phyloP scores from a whole-genome alignment of 2,888 invertebrate genomes.

The Hipparchia semele region DNA sequence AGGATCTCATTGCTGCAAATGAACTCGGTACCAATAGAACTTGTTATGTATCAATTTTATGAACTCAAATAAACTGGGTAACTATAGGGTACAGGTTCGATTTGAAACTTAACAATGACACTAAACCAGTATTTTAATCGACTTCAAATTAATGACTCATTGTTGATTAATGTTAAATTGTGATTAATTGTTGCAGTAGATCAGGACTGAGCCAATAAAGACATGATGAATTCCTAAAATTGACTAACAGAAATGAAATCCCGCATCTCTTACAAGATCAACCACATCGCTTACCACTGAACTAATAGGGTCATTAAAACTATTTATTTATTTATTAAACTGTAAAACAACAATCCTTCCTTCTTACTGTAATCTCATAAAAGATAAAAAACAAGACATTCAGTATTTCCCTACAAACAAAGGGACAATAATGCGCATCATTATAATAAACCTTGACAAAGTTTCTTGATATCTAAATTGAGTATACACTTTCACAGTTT shows the following conservation, averaged over 20 bases:
- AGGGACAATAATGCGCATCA: slow-evolving; percentile 17
- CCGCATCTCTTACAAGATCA: too few species aligned
- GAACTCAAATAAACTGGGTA: slow-evolving; percentile 14
- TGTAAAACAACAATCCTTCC: neutral
- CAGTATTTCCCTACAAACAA: slow-evolving; percentile 8
- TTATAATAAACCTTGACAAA: slow-evolving; percentile 23
- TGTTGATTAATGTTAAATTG: too few species aligned
- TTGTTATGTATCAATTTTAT: slow-evolving; percentile 14
- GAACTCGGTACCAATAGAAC: neutral
- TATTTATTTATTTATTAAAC: neutral
- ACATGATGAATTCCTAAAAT: too few species aligned
- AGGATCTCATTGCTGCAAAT: slow-evolving; percentile 19
- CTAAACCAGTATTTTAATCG: neutral
- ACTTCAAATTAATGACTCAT: too few species aligned
- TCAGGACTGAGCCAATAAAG: too few species aligned
- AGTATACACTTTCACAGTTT: slow-evolving; percentile 27
- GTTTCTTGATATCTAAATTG: slow-evolving; percentile 31
- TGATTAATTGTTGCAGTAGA: too few species aligned
- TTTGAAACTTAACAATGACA: neutral
- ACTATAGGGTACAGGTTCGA: neutral
- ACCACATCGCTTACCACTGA: too few species aligned
- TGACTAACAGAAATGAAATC: too few species aligned
- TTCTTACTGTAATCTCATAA: neutral
- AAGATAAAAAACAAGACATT: neutral
- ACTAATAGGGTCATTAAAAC: too few species aligned